Evolutionary conservation across 2,797 vertebrate genomes (phyloP).

Genomic region (Sparidentex hasta): DNA sequence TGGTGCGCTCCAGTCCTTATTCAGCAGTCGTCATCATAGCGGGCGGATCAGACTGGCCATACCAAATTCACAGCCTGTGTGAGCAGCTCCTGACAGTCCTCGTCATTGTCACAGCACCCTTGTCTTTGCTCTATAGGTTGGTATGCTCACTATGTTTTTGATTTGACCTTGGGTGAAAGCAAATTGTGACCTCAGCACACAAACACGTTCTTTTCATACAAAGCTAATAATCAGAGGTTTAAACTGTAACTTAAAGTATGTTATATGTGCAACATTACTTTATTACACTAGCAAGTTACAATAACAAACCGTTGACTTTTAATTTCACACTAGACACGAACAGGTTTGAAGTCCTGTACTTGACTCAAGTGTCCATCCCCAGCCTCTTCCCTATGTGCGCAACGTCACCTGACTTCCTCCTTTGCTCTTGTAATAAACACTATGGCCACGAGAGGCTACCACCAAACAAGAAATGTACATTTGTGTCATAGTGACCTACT

Average conservation of each 20-base stretch:
- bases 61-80: constrained; percentile 91
- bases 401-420: no score
- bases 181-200: neutral
- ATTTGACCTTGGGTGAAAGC: neutral
- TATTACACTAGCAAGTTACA: no score
- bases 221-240: neutral
- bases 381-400: no score
- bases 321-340: no score
- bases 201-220: neutral
- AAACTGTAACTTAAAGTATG: neutral
- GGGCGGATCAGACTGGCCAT: constrained; percentile 80
- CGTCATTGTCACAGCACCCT: constrained; percentile 89
- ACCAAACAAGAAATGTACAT: no score
- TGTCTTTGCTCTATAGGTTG: constrained; percentile 89
- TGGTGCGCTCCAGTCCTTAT: constrained; percentile 80
- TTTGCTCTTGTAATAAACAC: no score
- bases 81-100: constrained; percentile 90
- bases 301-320: no score
- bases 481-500: no score
- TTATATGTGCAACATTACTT: no score
- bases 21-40: constrained; percentile 64
- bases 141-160: constrained; percentile 10
- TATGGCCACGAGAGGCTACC: no score
- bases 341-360: no score
- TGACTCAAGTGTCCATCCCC: no score